Evolutionary conservation across 2,888 invertebrate genomes (phyloP).

Genomic region (Caenorhabditis sp.): DNA sequence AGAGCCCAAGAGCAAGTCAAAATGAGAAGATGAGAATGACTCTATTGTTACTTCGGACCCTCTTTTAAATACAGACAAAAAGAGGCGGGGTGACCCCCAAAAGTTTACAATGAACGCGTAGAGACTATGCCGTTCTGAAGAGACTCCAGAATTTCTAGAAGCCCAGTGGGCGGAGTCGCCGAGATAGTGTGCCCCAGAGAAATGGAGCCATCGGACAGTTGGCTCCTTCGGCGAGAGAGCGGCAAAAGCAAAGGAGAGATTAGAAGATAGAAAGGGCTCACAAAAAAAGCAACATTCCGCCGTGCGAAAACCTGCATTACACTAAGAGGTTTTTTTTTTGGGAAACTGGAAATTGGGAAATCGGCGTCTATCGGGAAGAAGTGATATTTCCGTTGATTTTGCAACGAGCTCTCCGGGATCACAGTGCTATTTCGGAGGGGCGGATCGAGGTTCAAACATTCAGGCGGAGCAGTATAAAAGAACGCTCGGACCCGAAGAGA

Average conservation of each 20-base stretch:
- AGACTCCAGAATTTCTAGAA: conserved; percentile 10
- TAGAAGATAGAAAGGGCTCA: background rate
- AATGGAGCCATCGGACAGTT: background rate
- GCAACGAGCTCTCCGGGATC: conserved; percentile 1
- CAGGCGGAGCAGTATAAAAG: conserved; percentile 48
- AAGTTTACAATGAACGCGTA: conserved; percentile 28
- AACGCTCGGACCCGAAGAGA: background rate
- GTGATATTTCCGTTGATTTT: conserved; percentile 16
- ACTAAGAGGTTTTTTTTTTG: conserved; percentile 45
- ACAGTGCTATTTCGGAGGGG: conserved; percentile 19
- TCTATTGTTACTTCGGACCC: conserved; percentile 2
- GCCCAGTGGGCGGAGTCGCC: conserved; percentile 38
- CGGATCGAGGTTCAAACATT: conserved; percentile 40
- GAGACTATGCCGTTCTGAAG: conserved; percentile 19
- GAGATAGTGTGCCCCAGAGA: conserved; percentile 20
- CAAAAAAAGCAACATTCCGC: conserved; percentile 36
- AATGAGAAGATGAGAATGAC: background rate
- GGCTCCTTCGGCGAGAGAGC: background rate
- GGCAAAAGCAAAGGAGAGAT: background rate
- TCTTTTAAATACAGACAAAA: conserved; percentile 49
- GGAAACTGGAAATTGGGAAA: conserved; percentile 10
- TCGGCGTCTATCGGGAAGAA: conserved; percentile 19
- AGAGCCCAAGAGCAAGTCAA: background rate
- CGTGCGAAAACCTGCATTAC: conserved; percentile 32
- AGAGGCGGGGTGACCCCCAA: conserved; percentile 34